Base-by-base conservation (phyloP, 2,888 invertebrate genomes). In the Eupithecia dodoneata region DNA sequence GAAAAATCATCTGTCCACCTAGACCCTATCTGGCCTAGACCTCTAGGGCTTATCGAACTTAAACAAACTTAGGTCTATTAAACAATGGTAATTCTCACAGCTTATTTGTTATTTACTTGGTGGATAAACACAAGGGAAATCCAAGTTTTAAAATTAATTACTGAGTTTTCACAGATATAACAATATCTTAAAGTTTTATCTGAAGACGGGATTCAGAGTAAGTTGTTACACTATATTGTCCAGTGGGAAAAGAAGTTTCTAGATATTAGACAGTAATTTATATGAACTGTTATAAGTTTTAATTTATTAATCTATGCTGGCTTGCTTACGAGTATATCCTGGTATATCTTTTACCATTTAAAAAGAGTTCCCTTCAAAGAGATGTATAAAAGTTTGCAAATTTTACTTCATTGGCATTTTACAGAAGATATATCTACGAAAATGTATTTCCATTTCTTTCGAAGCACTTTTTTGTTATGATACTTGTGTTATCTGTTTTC, bases 131-230 rank as follows among this genome's bases (percentile, higher is more conserved):
- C 70, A 47, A 30, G 47, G 70, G 72, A 76, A 71, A 72, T 73
- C 67, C 70, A 44, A 76, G 71, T 74, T 78, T 72, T 72, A 69
- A 52, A 76, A 55, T 72, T 74, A 52, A 78, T 72, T 76, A 72
- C 41, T 72, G 72, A 65, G 70, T 73, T 73, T 76, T 79, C 74
- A 71, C 66, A 44, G 49, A 75, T 67, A 72, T 66, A 59, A 78
- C n/a, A 71, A 70, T 67, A 44, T 15, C 66, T 66, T 71, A 73
- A 30, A 76, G 77, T 75, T 74, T 69, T 77, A 77, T 63, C 13
- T 69, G 71, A 75, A 79, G 70, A 70, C 47, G 4, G 9, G 42
- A 41, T 45, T 69, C 69, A 44, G 73, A 72, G 73, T 79, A 74
- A 74, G 72, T 52, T 71, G 45, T 30, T 52, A 4, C 4, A 69